phyloP scores from a whole-genome alignment of 2,888 invertebrate genomes.

The Calliopum simillimum region DNA sequence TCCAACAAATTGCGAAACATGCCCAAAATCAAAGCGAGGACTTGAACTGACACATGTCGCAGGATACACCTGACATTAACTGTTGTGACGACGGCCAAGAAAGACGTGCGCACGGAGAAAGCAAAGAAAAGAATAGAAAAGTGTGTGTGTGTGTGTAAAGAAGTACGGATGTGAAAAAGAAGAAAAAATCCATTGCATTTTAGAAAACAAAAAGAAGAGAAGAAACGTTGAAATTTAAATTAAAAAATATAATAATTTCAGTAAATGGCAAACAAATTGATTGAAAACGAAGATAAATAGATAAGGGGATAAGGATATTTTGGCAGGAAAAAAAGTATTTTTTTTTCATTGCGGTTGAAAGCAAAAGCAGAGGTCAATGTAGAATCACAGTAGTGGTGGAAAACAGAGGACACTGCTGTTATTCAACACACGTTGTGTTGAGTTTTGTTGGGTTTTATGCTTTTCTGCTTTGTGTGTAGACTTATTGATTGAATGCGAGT shows the following conservation, averaged over 20 bases:
- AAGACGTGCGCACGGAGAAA: slow-evolving; percentile 44
- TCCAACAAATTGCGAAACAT: slow-evolving; percentile 37
- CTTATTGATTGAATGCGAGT: slow-evolving; percentile 44
- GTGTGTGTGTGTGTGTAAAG: not conserved
- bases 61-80: slow-evolving; percentile 57
- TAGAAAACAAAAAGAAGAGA: slow-evolving; percentile 2
- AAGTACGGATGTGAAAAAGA: slow-evolving; percentile 24
- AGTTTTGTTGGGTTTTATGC: slow-evolving; percentile 25
- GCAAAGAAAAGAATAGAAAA: slow-evolving; percentile 11
- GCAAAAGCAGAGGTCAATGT: not conserved
- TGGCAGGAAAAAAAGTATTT: not conserved
- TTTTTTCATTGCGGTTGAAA: no score
- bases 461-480: slow-evolving; percentile 38
- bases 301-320: not conserved
- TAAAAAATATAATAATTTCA: not conserved
- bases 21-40: slow-evolving; percentile 10
- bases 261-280: not conserved
- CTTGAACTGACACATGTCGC: slow-evolving; percentile 27
- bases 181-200: slow-evolving; percentile 6
- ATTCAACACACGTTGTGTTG: slow-evolving; percentile 42
- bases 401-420: not conserved
- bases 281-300: not conserved
- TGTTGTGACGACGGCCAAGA: slow-evolving; percentile 48
- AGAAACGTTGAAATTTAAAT: slow-evolving; percentile 26
- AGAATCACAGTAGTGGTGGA: not conserved